These are phyloP conservation scores for Melieria picta DNA, from an alignment of 2,888 invertebrate genomes.

Conservation along the genomic window DNA sequence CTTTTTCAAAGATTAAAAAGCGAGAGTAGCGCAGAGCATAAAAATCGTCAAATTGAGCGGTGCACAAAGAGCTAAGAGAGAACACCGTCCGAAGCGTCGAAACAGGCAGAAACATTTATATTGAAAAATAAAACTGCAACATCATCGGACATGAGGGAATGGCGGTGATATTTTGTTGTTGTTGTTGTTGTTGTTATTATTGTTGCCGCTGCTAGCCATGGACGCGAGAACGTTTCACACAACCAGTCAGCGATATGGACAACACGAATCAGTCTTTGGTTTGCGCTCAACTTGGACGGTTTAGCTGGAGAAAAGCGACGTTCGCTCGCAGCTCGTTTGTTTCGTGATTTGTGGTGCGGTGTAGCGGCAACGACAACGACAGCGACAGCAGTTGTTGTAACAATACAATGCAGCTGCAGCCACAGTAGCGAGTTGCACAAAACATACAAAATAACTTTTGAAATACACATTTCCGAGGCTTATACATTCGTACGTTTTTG, in stretches of 20 bases:
- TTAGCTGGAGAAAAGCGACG: not conserved
- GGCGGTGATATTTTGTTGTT: too few species aligned
- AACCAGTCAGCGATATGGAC: not conserved
- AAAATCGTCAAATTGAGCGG: not conserved
- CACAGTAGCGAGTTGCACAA: too few species aligned
- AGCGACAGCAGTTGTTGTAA: too few species aligned
- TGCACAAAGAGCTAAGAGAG: too few species aligned
- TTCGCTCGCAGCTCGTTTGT: not conserved
- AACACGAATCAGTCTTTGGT: slow-evolving; percentile 30
- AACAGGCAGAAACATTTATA: slow-evolving; percentile 2
- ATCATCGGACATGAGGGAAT: not conserved
- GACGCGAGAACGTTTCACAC: too few species aligned
- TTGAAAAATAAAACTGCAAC: slow-evolving; percentile 6
- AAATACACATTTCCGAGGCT: too few species aligned
- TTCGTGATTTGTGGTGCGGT: not conserved
- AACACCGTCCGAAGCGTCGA: too few species aligned
- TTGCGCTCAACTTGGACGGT: slow-evolving; percentile 23
- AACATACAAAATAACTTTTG: not conserved
- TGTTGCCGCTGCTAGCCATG: too few species aligned
- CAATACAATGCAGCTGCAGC: too few species aligned
- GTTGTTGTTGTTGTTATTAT: too few species aligned
- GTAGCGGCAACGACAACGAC: too few species aligned
- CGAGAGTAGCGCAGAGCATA: not conserved
- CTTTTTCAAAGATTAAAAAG: not conserved
- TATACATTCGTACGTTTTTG: too few species aligned